These are phyloP conservation scores for Melanostigma gelatinosum DNA, from an alignment of 2,113 vertebrate species.

Conservation along the genomic window DNA sequence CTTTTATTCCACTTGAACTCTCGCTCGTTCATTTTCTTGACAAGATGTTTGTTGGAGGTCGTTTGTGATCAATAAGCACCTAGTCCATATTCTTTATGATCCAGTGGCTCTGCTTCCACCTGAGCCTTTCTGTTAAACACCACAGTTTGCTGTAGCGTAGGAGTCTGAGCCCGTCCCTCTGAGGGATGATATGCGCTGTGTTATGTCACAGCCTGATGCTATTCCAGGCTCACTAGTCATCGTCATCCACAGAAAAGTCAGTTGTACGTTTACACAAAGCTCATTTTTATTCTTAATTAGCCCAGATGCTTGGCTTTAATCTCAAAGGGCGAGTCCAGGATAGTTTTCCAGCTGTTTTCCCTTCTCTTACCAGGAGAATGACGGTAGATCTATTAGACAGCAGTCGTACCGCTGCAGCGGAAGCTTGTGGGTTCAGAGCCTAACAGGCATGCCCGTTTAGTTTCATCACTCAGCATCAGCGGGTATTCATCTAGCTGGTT, in stretches of 20 bases:
- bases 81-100: slow-evolving; percentile 41
- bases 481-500: slow-evolving; percentile 46
- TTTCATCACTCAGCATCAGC: slow-evolving; percentile 41
- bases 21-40: slow-evolving; percentile 62
- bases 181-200: slow-evolving; percentile 46
- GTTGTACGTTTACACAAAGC: slow-evolving; percentile 33
- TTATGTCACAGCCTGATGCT: slow-evolving; percentile 69
- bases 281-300: slow-evolving; percentile 43
- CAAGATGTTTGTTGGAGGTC: slow-evolving; percentile 38
- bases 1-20: slow-evolving; percentile 36
- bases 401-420: neutral
- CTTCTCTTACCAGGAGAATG: neutral
- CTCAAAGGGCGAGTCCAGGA: neutral
- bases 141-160: slow-evolving; percentile 40
- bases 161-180: slow-evolving; percentile 58
- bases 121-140: slow-evolving; percentile 41
- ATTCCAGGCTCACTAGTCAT: slow-evolving; percentile 58
- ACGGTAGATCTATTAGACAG: slow-evolving; percentile 1
- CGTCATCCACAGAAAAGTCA: slow-evolving; percentile 41
- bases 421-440: slow-evolving; percentile 12
- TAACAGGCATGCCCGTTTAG: slow-evolving; percentile 24
- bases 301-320: slow-evolving; percentile 36
- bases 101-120: slow-evolving; percentile 22
- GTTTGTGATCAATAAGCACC: slow-evolving; percentile 64
- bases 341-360: slow-evolving; percentile 23